phyloP scores from a whole-genome alignment of 2,888 invertebrate species.

The Villa cingulata region DNA sequence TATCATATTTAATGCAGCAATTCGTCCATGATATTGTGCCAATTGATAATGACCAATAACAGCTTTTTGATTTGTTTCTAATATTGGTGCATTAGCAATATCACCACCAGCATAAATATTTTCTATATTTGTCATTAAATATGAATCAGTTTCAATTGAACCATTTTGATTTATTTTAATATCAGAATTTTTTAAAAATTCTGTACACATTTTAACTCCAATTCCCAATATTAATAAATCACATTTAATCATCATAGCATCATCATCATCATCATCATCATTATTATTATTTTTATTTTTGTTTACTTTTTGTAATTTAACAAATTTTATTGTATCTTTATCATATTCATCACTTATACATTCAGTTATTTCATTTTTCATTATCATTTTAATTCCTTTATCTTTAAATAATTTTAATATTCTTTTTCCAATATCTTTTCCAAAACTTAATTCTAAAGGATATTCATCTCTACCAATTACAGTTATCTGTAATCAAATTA shows the following conservation, averaged over 20 bases:
- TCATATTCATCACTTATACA: constrained; percentile 49
- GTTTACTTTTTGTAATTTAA: constrained; percentile 53
- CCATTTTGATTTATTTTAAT: constrained; percentile 53
- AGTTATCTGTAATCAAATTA: too few relatives aligned
- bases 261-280: too few relatives aligned
- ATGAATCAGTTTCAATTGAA: constrained; percentile 50
- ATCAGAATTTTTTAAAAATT: constrained; percentile 61
- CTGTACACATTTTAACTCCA: constrained; percentile 68
- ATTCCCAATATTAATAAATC: constrained; percentile 76
- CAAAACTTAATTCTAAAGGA: constrained; percentile 65
- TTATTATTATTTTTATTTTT: too few relatives aligned
- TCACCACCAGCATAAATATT: constrained; percentile 87
- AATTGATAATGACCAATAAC: constrained; percentile 83
- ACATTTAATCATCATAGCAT: constrained; percentile 57
- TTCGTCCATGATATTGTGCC: constrained; percentile 80
- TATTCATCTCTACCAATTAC: constrained; percentile 60
- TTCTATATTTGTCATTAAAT: constrained; percentile 61
- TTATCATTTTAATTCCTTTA: constrained; percentile 64
- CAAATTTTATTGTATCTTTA: constrained; percentile 45
- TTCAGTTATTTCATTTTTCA: constrained; percentile 48
- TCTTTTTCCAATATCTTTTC: constrained; percentile 60
- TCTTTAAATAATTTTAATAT: constrained; percentile 58
- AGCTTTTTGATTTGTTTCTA: constrained; percentile 43
- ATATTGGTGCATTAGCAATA: constrained; percentile 75
- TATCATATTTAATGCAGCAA: constrained; percentile 79